A percentile compares a stretch with the other conserved stretches of the same genome.
Conservation (phyloP, 1,140 invertebrate species). For the Calephelis nemesis region DNA sequence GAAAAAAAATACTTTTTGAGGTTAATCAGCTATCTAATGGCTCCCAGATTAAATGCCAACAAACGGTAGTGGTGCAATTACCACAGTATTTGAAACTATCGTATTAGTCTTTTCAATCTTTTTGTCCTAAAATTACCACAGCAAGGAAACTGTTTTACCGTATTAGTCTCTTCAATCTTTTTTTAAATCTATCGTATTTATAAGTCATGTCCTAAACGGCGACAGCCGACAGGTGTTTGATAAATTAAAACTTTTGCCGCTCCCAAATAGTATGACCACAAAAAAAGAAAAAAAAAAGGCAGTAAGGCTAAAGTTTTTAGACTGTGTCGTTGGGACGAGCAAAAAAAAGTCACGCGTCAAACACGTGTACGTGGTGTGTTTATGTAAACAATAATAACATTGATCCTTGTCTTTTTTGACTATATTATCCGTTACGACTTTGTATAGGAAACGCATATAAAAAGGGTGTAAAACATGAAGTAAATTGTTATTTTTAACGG, state of each 20-base stretch:
- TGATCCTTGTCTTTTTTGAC: slow-evolving; percentile 24
- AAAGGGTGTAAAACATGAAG: slow-evolving; percentile 52
- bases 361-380: not conserved
- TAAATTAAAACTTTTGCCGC: not conserved
- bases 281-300: not conserved
- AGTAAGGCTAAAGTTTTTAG: too few relatives aligned
- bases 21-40: too few relatives aligned
- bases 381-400: slow-evolving; percentile 20
- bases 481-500: slow-evolving; percentile 70
- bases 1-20: too few relatives aligned
- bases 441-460: slow-evolving; percentile 29
- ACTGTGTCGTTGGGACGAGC: too few relatives aligned
- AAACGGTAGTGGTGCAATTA: too few relatives aligned
- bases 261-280: not conserved
- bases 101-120: too few relatives aligned
- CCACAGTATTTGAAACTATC: too few relatives aligned
- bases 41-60: too few relatives aligned
- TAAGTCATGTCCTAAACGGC: not conserved
- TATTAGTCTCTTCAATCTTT: not conserved
- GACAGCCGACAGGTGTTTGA: not conserved
- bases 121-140: too few relatives aligned
- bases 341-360: not conserved
- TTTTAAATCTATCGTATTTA: not conserved
- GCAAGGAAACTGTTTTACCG: not conserved
- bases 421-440: slow-evolving; percentile 47